Evolutionary conservation across 2,888 invertebrate species (phyloP).

Genomic region (Xylota segnis): DNA sequence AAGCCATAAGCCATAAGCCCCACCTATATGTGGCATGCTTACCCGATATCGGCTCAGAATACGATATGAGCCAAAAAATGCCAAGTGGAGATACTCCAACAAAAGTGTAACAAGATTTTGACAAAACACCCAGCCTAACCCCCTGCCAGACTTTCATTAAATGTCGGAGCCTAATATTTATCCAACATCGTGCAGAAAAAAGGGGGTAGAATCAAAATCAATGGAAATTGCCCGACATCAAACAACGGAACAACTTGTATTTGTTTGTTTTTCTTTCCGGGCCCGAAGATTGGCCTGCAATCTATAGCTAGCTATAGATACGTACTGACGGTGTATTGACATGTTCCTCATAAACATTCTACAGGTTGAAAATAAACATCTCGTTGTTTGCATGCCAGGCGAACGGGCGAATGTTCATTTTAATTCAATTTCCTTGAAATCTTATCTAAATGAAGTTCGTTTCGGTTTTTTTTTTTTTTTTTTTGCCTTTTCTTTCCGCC

Average conservation of each 20-base stretch:
- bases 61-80: not conserved
- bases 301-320: not conserved
- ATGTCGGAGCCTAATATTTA: constrained; percentile 58
- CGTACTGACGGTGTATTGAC: constrained; percentile 42
- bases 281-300: constrained; percentile 28
- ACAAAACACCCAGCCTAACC: constrained; percentile 2
- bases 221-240: constrained; percentile 56
- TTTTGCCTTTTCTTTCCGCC: not conserved
- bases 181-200: constrained; percentile 17
- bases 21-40: constrained; percentile 16
- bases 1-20: constrained; percentile 1
- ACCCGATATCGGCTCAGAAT: constrained; percentile 14
- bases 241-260: constrained; percentile 37
- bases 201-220: constrained; percentile 48
- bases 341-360: constrained; percentile 72
- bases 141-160: constrained; percentile 27
- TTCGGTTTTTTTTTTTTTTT: not conserved
- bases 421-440: constrained; percentile 60
- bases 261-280: constrained; percentile 66
- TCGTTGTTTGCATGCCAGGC: constrained; percentile 50
- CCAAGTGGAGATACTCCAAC: constrained; percentile 3
- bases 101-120: constrained; percentile 3
- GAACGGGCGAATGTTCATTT: constrained; percentile 57
- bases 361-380: constrained; percentile 73
- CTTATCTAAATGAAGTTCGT: constrained; percentile 43